These are phyloP conservation scores for Notolabrus celidotus DNA, from an alignment of 2,797 vertebrate genomes.

Conservation along the genomic window DNA sequence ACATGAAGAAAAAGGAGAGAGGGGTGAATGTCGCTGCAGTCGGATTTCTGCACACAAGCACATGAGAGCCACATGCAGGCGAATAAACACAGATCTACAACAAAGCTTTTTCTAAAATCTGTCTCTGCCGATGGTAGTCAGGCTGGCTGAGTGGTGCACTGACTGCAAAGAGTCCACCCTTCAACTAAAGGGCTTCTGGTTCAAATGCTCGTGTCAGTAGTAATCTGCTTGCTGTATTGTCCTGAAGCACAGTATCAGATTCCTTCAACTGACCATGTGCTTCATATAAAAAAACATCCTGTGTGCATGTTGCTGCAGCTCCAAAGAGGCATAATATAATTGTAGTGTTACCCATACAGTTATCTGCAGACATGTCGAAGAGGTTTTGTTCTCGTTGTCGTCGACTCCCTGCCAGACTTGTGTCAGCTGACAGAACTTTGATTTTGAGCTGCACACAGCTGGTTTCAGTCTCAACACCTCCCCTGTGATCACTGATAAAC, in stretches of 20 bases:
- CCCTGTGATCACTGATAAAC: conserved; percentile 73
- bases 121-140: conserved; percentile 49
- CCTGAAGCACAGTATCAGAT: conserved; percentile 55
- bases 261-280: conserved; percentile 43
- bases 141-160: conserved; percentile 41
- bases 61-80: conserved; percentile 63
- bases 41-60: conserved; percentile 65
- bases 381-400: conserved; percentile 51
- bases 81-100: conserved; percentile 53
- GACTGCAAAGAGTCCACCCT: conserved; percentile 60
- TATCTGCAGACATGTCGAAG: conserved; percentile 54
- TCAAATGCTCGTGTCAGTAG: conserved; percentile 43
- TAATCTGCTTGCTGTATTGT: conserved; percentile 45
- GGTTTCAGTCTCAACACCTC: conserved; percentile 70
- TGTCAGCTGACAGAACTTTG: conserved; percentile 53
- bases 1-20: conserved; percentile 82
- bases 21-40: conserved; percentile 67
- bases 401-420: conserved; percentile 38
- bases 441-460: conserved; percentile 58
- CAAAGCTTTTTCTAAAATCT: conserved; percentile 60
- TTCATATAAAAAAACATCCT: conserved; percentile 49
- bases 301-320: conserved; percentile 25
- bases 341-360: conserved; percentile 18
- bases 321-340: conserved; percentile 33
- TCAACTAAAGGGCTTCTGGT: conserved; percentile 50